Conservation (phyloP, 2,113 vertebrate species). For the Redunca redunca region DNA sequence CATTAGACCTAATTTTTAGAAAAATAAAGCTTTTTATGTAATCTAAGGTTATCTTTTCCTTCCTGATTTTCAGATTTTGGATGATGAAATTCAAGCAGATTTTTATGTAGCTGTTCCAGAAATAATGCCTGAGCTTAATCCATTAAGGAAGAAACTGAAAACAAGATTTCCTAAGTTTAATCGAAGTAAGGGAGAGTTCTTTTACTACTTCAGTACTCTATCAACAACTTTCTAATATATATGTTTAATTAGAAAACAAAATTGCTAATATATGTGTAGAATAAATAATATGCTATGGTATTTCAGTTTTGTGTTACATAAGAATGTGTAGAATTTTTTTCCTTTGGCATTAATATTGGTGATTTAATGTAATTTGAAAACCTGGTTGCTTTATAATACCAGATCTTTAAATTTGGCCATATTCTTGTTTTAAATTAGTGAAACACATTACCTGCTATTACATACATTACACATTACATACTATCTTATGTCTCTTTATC, state of each 20-base stretch:
- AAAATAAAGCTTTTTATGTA: not conserved
- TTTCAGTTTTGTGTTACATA: conserved; percentile 7
- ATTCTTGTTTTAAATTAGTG: not conserved
- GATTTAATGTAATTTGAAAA: not conserved
- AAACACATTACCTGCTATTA: not conserved
- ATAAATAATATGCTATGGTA: not conserved
- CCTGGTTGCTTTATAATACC: not conserved
- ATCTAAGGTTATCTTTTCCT: not conserved
- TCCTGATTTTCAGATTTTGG: conserved; percentile 84
- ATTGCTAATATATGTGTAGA: not conserved
- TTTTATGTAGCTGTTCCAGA: conserved; percentile 91
- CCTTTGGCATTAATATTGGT: not conserved
- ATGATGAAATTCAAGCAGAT: conserved; percentile 89
- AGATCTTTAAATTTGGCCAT: conserved; percentile 6
- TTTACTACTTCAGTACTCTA: not conserved
- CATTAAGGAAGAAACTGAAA: conserved; percentile 85
- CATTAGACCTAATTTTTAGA: not conserved
- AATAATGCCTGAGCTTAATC: conserved; percentile 84
- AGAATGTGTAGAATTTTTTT: not conserved
- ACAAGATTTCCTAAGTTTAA: conserved; percentile 89
- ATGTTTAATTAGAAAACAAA: not conserved
- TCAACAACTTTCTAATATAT: not conserved
- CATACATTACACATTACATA: too few species aligned
- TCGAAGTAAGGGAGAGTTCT: conserved; percentile 78
- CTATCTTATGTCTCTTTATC: not conserved